phyloP scores from a whole-genome alignment of 2,113 vertebrate genomes.

The Brienomyrus brachyistius region DNA sequence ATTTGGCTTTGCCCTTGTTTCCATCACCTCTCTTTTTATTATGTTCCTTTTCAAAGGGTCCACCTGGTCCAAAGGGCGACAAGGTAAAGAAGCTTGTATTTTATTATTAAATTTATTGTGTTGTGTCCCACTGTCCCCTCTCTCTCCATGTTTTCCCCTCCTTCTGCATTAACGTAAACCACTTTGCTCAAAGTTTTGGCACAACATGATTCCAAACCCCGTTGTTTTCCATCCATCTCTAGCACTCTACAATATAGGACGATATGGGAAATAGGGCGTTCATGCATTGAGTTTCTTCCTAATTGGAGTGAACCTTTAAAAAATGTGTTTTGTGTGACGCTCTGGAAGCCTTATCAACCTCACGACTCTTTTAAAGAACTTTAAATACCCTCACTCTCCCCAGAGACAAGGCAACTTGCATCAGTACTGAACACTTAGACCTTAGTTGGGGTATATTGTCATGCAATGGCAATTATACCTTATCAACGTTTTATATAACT shows the following conservation, averaged over 20 bases:
- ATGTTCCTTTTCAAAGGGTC: slow-evolving; percentile 66
- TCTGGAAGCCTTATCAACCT: slow-evolving; percentile 26
- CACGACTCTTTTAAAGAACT: slow-evolving; percentile 31
- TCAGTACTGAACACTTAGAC: slow-evolving; percentile 32
- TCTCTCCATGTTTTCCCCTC: neutral
- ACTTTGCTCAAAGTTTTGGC: neutral
- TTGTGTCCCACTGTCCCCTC: neutral
- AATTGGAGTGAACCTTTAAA: slow-evolving; percentile 27
- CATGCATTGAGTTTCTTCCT: slow-evolving; percentile 24
- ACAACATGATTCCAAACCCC: neutral
- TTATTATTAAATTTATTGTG: neutral
- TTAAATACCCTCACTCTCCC: slow-evolving; percentile 34
- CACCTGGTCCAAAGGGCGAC: slow-evolving; percentile 86
- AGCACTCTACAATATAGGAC: neutral
- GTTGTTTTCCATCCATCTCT: neutral
- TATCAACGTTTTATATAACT: slow-evolving; percentile 40
- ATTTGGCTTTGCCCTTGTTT: neutral
- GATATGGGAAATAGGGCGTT: neutral
- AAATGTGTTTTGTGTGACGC: slow-evolving; percentile 23
- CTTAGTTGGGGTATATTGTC: neutral
- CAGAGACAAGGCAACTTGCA: slow-evolving; percentile 34
- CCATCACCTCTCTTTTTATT: slow-evolving; percentile 13
- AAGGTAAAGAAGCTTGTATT: slow-evolving; percentile 74
- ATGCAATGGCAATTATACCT: slow-evolving; percentile 33
- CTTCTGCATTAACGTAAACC: neutral